Base-by-base conservation (phyloP, 1,140 invertebrate genomes). In the Ctenoplectra terminalis region DNA sequence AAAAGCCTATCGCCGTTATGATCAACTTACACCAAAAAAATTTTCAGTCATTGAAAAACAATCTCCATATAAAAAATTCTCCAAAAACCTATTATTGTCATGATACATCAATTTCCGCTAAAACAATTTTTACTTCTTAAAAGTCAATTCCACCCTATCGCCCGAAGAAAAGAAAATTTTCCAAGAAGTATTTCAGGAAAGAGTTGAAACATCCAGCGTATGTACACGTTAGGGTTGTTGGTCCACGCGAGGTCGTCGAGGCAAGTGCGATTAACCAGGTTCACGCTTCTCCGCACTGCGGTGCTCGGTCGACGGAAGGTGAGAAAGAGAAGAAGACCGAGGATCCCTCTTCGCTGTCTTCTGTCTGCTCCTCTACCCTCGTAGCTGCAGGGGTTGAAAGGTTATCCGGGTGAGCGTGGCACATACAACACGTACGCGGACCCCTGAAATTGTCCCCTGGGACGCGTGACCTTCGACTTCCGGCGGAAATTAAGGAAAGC, bases 251-350 rank as follows among this genome's bases (percentile, higher is more conserved):
- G 52, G 17, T 40, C 61, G 52, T 64, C 34, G 43, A 8, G 75
- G 56, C 46, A 69, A 80, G 70, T 70, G 82, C 83, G 82, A 84
- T 85, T 84, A 85, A 85, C 84, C 56, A 52, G 50, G 54, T 50
- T 84, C 82, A 70, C 70, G 76, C 70, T 85, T 31, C 58, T 63
- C 80, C 40, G 74, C 80, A 69, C 34, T 52, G 76, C 50, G 70
- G 84, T 67, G 43, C 58, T n/a, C 50, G 54, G 37, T 23, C 0
- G 9, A 26, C 50, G 1, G 9, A 23, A n/a, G 46, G 29, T 48
- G 37, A 71, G 23, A n/a, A 1, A 11, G 9, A n/a, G 11, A 26
- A 43, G n/a, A 20, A 23, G 9, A 34, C 34, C 20, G 37, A 64
- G 37, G 40, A 40, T 58, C n/a, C 20, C 31, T 67, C 15, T 64